Evolutionary conservation across 1,140 invertebrate genomes (phyloP).

Genomic region (Batillaria attramentaria): DNA sequence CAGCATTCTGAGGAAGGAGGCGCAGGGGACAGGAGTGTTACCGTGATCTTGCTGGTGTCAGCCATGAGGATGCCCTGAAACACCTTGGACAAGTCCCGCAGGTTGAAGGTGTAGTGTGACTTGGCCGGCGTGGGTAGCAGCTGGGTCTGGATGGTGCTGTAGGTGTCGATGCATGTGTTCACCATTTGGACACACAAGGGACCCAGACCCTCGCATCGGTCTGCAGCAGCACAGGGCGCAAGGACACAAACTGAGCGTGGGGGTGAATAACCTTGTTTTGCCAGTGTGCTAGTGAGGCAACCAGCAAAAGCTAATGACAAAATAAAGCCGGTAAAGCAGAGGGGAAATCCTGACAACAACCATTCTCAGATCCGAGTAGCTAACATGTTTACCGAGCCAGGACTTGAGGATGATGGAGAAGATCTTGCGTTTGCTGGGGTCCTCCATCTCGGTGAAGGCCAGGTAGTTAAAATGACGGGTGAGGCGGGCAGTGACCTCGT

Average conservation of each 20-base stretch:
- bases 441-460: conserved; percentile 79
- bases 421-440: conserved; percentile 80
- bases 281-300: background rate
- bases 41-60: conserved; percentile 59
- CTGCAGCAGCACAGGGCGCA: background rate
- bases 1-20: too few species aligned
- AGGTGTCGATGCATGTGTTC: conserved; percentile 77
- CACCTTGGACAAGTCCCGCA: conserved; percentile 72
- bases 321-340: too few species aligned
- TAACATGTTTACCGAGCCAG: conserved; percentile 79
- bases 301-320: background rate
- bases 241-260: background rate
- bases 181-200: conserved; percentile 73
- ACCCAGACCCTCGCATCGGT: too few species aligned
- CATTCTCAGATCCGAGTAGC: too few species aligned
- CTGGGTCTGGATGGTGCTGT: conserved; percentile 75
- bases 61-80: conserved; percentile 73
- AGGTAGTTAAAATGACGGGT: conserved; percentile 72
- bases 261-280: background rate
- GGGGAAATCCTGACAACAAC: too few species aligned
- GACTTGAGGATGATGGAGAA: conserved; percentile 80
- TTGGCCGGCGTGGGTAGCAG: conserved; percentile 72
- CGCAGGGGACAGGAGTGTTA: too few species aligned
- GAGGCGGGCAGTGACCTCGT: conserved; percentile 69
- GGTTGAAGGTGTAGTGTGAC: conserved; percentile 73